Evolutionary conservation across 2,113 vertebrate genomes (phyloP).

Genomic region (Halichoeres trimaculatus): DNA sequence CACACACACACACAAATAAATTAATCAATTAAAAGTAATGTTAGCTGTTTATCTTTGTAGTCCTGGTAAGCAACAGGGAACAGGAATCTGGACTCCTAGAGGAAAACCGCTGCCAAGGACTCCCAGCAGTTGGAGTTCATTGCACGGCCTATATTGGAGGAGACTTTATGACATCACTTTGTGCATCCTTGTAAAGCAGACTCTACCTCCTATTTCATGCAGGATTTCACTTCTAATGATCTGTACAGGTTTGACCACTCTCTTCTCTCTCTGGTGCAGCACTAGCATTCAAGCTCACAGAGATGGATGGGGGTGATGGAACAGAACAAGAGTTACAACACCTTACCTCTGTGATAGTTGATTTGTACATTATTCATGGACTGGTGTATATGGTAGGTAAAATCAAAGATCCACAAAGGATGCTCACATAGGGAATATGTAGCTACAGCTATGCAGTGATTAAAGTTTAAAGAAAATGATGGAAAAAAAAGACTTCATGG

Average conservation of each 20-base stretch:
- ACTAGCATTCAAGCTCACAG: not conserved
- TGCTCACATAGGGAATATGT: not conserved
- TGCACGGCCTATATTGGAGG: not conserved
- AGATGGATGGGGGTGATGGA: not conserved
- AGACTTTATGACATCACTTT: not conserved
- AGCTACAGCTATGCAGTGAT: constrained; percentile 2
- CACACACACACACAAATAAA: too few species aligned
- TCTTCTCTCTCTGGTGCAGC: not conserved
- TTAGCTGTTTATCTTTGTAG: too few species aligned
- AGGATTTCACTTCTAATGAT: constrained; percentile 15
- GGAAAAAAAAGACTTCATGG: not conserved
- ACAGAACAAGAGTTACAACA: not conserved
- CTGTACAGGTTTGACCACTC: not conserved
- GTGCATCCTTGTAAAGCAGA: not conserved
- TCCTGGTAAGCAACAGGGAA: not conserved
- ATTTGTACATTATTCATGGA: not conserved
- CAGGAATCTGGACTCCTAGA: too few species aligned
- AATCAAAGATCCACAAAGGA: not conserved
- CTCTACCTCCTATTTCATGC: constrained; percentile 1
- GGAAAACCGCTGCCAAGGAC: not conserved
- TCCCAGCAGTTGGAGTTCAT: not conserved
- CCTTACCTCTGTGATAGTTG: not conserved
- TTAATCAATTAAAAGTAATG: too few species aligned
- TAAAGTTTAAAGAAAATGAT: not conserved
- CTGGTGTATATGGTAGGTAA: not conserved